Base-by-base conservation (phyloP, 2,797 vertebrate genomes). In the Spheniscus humboldti region DNA sequence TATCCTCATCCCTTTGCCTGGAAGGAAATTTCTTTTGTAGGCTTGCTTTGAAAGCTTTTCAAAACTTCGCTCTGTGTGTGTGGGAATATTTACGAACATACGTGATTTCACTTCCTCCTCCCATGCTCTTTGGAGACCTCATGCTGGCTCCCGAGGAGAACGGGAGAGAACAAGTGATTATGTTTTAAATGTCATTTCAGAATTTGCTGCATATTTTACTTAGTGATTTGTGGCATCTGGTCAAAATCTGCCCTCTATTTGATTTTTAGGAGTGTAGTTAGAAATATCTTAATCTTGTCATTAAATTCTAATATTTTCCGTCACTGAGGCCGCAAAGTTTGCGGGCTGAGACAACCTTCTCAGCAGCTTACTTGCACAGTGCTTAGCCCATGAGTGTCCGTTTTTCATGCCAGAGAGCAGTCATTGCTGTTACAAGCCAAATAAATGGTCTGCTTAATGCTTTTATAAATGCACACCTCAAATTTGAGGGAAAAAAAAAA, bases 221-320 rank as follows among this genome's bases (percentile, higher is more conserved):
- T 8, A 28, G 57, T 41, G 69, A 93, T 94, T 88, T 88, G 91
- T 96, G 86, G 50, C 55, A 83, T 90, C 81, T 92, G 81, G 82
- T 94, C 75, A 86, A 92, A 93, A 69, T 78, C 84, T 95, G 73
- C 60, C 86, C 74, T 87, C 66, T 76, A 0, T 72, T 94, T 88
- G 92, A 60, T 96, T 96, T 95, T 95, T 56, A 76, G 76, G 23
- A 60, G 35, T 20, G 59, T 71, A 48, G 48, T 41, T 93, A 73
- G 85, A 95, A 96, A 92, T 96, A 78, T 30, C 75, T 93, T 96
- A 80, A 92, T 95, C 84, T 91, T 88, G 37, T 81, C 62, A 73
- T 91, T 94, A 95, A 94, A 60, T 20, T 64, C 56, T 23, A 55
- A 80, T 95, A 78, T 92, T 94, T 97, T 94, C 85, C 0, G 0